Base-by-base conservation (phyloP, 2,797 vertebrate genomes). In the Taeniopygia guttata region DNA sequence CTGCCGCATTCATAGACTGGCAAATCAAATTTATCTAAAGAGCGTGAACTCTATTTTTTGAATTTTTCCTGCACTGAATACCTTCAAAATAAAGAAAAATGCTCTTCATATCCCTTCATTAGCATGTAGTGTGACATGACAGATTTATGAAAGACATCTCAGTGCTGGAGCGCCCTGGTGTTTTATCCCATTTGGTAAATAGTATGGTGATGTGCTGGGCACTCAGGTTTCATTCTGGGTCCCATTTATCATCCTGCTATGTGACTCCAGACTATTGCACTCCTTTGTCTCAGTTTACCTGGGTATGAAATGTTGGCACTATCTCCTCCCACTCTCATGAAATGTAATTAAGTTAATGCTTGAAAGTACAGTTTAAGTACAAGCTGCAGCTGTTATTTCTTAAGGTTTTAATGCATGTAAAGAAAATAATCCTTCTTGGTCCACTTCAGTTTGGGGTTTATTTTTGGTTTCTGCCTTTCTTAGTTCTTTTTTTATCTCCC, bases 231-330 rank as follows among this genome's bases (percentile, higher is more conserved):
- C 89, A 85, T 94, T 86, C 77, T 51, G 9, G 0, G 32, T 67
- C 48, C 79, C 76, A 86, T 96, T 91, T 82, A 81, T 96, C 95
- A 91, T 79, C 80, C 87, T 76, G 80, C 94, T 74, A 0, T 84
- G 95, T 78, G 89, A 82, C 91, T 94, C 80, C 80, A 67, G 68
- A n/a, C 86, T 52, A 7, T 67, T 86, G 82, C 69, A 52, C 62
- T 93, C 82, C 80, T 96, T 94, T 93, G 89, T 94, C 91, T 95
- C 85, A 84, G 87, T 87, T 91, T 95, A 91, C 89, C 85, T 95
- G 89, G 38, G 12, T 82, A 45, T 73, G 66, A 91, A 76, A 84
- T 49, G 60, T 25, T 72, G 67, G 80, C 80, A 12, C 58, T 49
- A 22, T 78, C 74, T 86, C 87, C 77, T 81, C 3, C 62, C 69